Percentiles rank a stretch among this genome's conserved stretches.
These are phyloP conservation scores for Catharus minimus DNA, from an alignment of 2,113 vertebrate species.

Conservation along the genomic window DNA sequence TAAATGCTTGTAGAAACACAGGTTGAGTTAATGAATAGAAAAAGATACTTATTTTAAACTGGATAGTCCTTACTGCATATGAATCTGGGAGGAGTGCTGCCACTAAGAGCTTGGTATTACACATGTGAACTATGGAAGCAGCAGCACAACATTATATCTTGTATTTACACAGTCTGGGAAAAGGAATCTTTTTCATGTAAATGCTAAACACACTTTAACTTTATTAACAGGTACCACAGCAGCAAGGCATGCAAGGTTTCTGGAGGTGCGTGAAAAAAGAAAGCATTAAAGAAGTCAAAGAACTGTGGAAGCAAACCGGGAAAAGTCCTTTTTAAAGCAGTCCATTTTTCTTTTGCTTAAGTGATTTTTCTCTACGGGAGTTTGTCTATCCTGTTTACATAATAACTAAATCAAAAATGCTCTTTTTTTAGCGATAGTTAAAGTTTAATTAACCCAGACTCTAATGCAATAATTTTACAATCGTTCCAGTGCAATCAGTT, in stretches of 20 bases:
- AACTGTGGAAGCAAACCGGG: constrained; percentile 82
- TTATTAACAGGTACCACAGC: constrained; percentile 83
- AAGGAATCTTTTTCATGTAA: background rate
- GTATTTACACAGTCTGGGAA: background rate
- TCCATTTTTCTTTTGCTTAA: background rate
- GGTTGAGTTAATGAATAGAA: background rate
- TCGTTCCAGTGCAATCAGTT: background rate
- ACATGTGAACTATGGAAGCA: background rate
- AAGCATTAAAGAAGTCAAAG: constrained; percentile 90
- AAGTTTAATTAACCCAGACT: constrained; percentile 16
- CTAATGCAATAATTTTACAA: constrained; percentile 9
- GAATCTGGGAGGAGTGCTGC: background rate
- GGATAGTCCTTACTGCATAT: background rate
- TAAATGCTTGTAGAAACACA: background rate
- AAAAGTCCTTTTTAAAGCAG: constrained; percentile 80
- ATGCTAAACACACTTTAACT: constrained; percentile 11
- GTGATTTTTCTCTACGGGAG: background rate
- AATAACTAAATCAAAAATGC: background rate
- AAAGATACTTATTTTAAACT: background rate
- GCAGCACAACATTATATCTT: background rate
- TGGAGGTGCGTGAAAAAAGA: constrained; percentile 97
- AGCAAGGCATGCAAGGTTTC: constrained; percentile 86
- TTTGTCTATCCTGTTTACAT: constrained; percentile 51
- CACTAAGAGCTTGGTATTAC: background rate
- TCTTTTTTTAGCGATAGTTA: background rate